These are phyloP conservation scores for Trissolcus brochymenae DNA, from an alignment of 2,888 invertebrate genomes.

Conservation along the genomic window DNA sequence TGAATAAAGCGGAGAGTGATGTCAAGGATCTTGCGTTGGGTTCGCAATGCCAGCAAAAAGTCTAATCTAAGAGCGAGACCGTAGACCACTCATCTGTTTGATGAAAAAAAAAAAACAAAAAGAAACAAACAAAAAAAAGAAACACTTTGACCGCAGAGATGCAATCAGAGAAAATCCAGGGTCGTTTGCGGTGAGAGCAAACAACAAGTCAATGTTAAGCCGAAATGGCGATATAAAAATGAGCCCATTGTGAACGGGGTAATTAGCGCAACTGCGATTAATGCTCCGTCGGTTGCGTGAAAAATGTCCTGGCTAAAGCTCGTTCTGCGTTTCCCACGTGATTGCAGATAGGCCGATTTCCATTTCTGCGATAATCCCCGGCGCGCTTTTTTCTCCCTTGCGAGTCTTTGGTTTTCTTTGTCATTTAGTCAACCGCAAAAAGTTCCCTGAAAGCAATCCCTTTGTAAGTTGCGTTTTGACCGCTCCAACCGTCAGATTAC, in stretches of 20 bases:
- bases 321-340: too few species aligned
- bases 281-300: too few species aligned
- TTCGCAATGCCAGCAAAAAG: conserved; percentile 38
- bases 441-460: conserved; percentile 9
- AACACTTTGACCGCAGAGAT: too few species aligned
- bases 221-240: conserved; percentile 61
- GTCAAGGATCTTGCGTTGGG: too few species aligned
- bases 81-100: conserved; percentile 59
- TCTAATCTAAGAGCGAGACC: conserved; percentile 63
- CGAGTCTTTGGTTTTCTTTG: conserved; percentile 43
- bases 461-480: not conserved
- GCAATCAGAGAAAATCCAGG: too few species aligned
- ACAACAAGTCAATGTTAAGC: conserved; percentile 12
- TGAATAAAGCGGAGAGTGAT: too few species aligned
- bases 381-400: not conserved
- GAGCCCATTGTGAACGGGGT: conserved; percentile 13
- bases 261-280: too few species aligned
- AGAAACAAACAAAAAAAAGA: too few species aligned
- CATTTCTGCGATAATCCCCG: not conserved
- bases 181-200: too few species aligned
- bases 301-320: too few species aligned
- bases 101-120: conserved; percentile 5
- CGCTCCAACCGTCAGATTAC: not conserved
- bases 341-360: not conserved
- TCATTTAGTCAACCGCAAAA: conserved; percentile 68